Percentiles rank a stretch among this genome's conserved stretches.
These are phyloP conservation scores for Lophochroa leadbeateri DNA, from an alignment of 2,113 vertebrate genomes.

Conservation along the genomic window DNA sequence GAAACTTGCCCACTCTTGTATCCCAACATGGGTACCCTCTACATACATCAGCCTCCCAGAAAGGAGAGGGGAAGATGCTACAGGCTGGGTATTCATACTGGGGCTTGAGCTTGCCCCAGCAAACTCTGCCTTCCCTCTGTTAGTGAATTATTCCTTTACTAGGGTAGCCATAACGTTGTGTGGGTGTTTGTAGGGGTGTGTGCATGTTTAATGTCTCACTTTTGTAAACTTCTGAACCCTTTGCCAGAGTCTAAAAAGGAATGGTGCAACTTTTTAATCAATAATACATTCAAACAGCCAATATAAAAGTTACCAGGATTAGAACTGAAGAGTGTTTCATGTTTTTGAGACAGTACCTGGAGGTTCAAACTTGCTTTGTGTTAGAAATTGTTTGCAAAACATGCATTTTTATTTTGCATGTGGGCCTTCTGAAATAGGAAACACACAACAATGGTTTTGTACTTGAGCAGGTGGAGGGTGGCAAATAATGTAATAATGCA, in stretches of 20 bases:
- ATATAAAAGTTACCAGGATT: background rate
- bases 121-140: background rate
- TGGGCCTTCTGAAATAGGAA: background rate
- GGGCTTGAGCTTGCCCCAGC: background rate
- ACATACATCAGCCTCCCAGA: background rate
- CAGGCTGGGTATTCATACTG: background rate
- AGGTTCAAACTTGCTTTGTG: background rate
- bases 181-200: background rate
- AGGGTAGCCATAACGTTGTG: background rate
- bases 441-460: background rate
- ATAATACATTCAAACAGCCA: background rate
- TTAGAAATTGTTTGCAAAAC: background rate
- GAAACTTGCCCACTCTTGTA: background rate
- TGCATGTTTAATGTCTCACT: background rate
- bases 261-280: background rate
- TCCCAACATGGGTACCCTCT: too few relatives aligned
- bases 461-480: background rate
- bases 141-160: background rate
- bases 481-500: background rate
- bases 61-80: background rate
- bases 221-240: background rate
- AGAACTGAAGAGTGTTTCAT: background rate
- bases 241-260: background rate
- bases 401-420: background rate
- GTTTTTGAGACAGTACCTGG: background rate